These are phyloP conservation scores for Coboldia fuscipes DNA, from an alignment of 1,140 invertebrate genomes.

Conservation along the genomic window DNA sequence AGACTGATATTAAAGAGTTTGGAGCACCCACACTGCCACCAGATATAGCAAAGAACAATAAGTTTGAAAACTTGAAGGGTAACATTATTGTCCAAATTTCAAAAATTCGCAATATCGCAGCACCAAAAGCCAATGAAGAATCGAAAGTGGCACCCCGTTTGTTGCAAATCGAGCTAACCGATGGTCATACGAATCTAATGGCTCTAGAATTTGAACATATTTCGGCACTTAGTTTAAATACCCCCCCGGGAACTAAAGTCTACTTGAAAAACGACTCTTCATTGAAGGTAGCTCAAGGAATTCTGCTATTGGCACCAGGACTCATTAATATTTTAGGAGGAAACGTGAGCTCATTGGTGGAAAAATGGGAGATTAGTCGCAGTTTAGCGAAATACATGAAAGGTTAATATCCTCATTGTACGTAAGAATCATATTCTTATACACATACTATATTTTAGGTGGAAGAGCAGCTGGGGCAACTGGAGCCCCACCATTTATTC, in stretches of 20 bases:
- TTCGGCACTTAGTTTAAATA: constrained; percentile 41
- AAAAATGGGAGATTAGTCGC: constrained; percentile 76
- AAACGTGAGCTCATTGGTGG: constrained; percentile 55
- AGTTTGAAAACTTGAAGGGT: constrained; percentile 33
- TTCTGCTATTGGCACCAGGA: constrained; percentile 42
- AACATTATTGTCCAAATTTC: constrained; percentile 68
- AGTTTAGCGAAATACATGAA: constrained; percentile 51
- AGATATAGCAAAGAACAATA: constrained; percentile 30
- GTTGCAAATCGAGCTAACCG: constrained; percentile 61
- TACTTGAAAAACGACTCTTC: constrained; percentile 24
- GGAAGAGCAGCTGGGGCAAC: constrained; percentile 29
- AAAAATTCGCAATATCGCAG: constrained; percentile 66
- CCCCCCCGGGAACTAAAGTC: constrained; percentile 53
- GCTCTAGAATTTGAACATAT: constrained; percentile 52
- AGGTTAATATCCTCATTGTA: constrained; percentile 14
- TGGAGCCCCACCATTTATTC: constrained; percentile 69
- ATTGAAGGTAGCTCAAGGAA: constrained; percentile 36
- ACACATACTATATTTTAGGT: constrained; percentile 12
- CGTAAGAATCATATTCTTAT: not conserved
- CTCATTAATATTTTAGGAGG: constrained; percentile 56
- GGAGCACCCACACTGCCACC: constrained; percentile 29
- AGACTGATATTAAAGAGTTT: constrained; percentile 62
- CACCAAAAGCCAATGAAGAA: constrained; percentile 78
- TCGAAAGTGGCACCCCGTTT: constrained; percentile 58
- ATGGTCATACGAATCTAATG: constrained; percentile 57